phyloP scores from a whole-genome alignment of 2,113 vertebrate genomes.

The Sturnira hondurensis region DNA sequence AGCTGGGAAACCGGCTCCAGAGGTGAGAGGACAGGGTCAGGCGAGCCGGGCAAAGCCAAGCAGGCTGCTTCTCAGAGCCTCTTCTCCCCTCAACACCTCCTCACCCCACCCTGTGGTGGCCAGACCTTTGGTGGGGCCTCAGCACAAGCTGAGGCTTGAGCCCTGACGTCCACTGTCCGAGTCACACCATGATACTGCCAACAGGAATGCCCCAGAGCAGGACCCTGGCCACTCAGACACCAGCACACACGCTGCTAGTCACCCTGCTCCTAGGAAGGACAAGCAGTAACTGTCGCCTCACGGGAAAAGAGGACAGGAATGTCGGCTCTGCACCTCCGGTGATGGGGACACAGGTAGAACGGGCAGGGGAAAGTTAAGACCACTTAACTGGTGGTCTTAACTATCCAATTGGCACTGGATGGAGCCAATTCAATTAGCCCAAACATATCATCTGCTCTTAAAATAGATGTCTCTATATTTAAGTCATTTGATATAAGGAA shows the following conservation, averaged over 20 bases:
- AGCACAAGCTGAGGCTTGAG: background rate
- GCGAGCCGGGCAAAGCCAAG: background rate
- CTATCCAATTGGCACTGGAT: background rate
- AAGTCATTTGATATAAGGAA: background rate
- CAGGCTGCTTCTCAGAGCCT: background rate
- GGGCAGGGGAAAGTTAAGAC: background rate
- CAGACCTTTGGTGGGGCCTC: background rate
- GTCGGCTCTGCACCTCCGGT: background rate
- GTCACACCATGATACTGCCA: background rate
- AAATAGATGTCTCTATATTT: background rate
- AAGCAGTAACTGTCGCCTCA: background rate
- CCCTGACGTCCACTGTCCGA: background rate
- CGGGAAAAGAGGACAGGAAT: background rate
- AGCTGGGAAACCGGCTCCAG: background rate
- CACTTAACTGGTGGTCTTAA: too few relatives aligned
- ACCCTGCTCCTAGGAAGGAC: background rate
- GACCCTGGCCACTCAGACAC: background rate
- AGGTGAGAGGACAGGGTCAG: background rate
- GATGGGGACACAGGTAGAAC: background rate
- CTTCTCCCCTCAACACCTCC: background rate
- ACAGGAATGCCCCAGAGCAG: background rate
- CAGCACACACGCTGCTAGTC: background rate
- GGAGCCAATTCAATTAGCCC: background rate
- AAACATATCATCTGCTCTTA: constrained; percentile 8
- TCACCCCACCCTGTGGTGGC: background rate